These are phyloP conservation scores for Nicator chloris DNA, from an alignment of 2,113 vertebrate genomes.

Conservation along the genomic window DNA sequence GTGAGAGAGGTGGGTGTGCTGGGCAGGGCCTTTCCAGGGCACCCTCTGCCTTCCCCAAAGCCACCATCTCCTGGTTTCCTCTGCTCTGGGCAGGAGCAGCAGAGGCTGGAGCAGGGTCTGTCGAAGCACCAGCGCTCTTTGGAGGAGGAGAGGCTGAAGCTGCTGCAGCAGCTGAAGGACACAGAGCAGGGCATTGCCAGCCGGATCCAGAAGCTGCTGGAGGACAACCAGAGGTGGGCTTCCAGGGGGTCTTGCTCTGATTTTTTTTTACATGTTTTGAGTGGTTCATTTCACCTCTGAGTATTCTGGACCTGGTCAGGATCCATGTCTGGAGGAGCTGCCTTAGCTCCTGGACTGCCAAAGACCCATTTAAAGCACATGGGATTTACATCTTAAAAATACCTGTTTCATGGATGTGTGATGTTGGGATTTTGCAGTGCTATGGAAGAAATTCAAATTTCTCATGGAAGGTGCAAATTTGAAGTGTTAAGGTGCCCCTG, in stretches of 20 bases:
- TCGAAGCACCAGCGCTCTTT: constrained; percentile 78
- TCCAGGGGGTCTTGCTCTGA: background rate
- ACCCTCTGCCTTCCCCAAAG: background rate
- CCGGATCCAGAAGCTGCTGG: constrained; percentile 83
- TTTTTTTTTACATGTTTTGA: background rate
- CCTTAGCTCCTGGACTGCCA: background rate
- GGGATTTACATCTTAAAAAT: background rate
- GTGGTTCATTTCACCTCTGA: background rate
- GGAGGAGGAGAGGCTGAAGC: constrained; percentile 79
- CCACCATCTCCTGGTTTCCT: background rate
- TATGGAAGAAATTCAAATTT: background rate
- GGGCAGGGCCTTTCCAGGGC: background rate
- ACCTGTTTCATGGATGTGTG: background rate
- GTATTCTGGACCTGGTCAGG: rapidly evolving
- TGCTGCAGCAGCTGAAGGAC: constrained; percentile 81
- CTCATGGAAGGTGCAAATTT: background rate
- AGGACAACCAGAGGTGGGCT: constrained; percentile 83
- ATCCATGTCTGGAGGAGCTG: background rate
- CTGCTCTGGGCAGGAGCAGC: constrained; percentile 78
- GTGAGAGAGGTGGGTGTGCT: constrained; percentile 80
- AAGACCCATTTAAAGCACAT: background rate
- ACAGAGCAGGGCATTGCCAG: constrained; percentile 75
- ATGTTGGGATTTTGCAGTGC: background rate
- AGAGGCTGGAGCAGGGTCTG: constrained; percentile 82
- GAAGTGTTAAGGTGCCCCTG: background rate